These are phyloP conservation scores for Synergus laeviventris DNA, from an alignment of 2,888 invertebrate genomes.

Conservation along the genomic window DNA sequence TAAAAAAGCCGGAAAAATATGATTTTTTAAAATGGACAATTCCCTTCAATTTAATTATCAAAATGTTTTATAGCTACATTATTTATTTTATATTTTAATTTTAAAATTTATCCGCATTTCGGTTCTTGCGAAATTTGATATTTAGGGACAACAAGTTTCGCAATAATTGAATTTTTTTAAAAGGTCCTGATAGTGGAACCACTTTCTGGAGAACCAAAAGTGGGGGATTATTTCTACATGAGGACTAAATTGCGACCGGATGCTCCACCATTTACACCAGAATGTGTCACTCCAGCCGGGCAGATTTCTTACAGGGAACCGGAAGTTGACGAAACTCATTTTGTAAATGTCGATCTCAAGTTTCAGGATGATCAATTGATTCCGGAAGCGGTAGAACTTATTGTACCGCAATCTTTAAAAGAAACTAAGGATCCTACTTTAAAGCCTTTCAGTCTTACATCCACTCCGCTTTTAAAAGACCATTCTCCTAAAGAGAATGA, in stretches of 20 bases:
- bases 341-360: constrained; percentile 56
- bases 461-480: constrained; percentile 52
- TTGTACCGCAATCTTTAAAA: constrained; percentile 39
- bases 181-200: constrained; percentile 30
- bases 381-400: constrained; percentile 41
- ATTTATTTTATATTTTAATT: neutral
- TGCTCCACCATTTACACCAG: constrained; percentile 62
- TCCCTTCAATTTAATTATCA: neutral
- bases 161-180: neutral
- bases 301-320: constrained; percentile 43
- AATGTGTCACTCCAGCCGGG: constrained; percentile 51
- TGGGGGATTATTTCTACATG: constrained; percentile 51
- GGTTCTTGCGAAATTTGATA: too few species aligned
- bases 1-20: neutral
- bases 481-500: constrained; percentile 49
- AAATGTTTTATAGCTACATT: neutral
- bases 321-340: constrained; percentile 54
- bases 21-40: neutral
- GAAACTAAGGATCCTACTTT: constrained; percentile 52
- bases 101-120: neutral
- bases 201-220: constrained; percentile 42
- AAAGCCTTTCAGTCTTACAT: constrained; percentile 56
- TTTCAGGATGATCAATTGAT: constrained; percentile 29
- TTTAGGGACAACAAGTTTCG: neutral
- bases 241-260: constrained; percentile 62